phyloP scores from a whole-genome alignment of 2,888 invertebrate species.

The Drosophila buzzatii region DNA sequence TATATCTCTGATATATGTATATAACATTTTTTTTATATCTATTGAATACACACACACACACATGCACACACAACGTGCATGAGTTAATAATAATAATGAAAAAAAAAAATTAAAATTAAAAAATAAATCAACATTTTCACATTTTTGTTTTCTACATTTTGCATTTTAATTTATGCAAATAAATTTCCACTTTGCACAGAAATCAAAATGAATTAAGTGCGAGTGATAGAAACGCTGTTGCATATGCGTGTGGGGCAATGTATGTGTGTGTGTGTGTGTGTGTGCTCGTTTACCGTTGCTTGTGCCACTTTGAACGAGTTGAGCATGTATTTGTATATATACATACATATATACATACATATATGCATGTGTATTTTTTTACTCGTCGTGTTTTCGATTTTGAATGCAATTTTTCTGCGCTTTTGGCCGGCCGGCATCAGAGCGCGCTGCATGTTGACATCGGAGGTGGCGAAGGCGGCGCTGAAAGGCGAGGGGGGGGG shows the following conservation, averaged over 20 bases:
- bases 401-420: constrained; percentile 67
- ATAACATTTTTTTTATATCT: neutral
- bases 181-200: constrained; percentile 82
- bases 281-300: constrained; percentile 65
- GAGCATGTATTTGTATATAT: constrained; percentile 16
- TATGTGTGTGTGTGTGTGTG: constrained; percentile 10
- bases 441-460: constrained; percentile 68
- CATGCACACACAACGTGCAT: constrained; percentile 22
- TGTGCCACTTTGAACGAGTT: constrained; percentile 74
- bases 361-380: constrained; percentile 6
- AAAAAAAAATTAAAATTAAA: neutral
- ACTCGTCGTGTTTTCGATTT: constrained; percentile 70
- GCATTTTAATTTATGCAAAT: constrained; percentile 82
- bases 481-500: neutral
- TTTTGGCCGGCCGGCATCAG: constrained; percentile 71
- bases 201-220: constrained; percentile 81
- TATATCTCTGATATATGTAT: neutral
- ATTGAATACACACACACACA: neutral
- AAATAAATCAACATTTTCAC: constrained; percentile 23
- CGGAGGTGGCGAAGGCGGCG: constrained; percentile 28
- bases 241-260: constrained; percentile 17
- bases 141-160: constrained; percentile 26
- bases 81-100: constrained; percentile 38
- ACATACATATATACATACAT: neutral
- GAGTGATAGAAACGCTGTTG: constrained; percentile 78